Evolutionary conservation across 2,888 invertebrate genomes (phyloP), one percentile per base, ranked within the genome.

Genomic region (Bedellia somnulentella): DNA sequence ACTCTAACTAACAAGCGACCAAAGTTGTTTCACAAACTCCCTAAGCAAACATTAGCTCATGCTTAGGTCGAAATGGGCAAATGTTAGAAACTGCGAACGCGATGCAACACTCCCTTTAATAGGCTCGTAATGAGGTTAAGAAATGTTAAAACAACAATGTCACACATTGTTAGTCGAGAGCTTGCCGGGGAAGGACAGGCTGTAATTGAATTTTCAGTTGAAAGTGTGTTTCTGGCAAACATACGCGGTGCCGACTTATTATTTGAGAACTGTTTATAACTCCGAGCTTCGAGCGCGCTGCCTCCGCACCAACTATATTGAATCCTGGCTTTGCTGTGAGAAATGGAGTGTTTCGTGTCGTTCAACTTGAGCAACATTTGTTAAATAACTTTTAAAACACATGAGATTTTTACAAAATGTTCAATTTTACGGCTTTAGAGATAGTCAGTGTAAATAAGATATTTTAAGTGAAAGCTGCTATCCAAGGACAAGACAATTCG

Each of bases 201-300:
- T 50, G 47, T 63, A 64, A 63, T 62, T 61, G 57, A 60, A 56
- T 64, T 70, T 64, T 52, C 53, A 53, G 55, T 53, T 49, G 52
- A 57, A 61, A 60, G 23, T 57, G 57, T 49, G 58, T 58, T 56
- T 58, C 9, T 49, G 42, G 50, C 47, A 57, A 59, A 59, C 53
- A 59, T 10, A 27, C 11, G 42, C 35, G 42, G 41, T 36, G 14
- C 15, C 22, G 22, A 22, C 21, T 29, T 29, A 29, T 22, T 29
- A 29, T 29, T 29, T 14, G 22, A 22, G 21, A 15, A 29, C 13
- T 26, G 14, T 26, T 26, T 29, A 22, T 22, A 29, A 14, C 21
- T 29, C 22, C 8, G 4, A 22, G 9, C n/a, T 25, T 25, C n/a
- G n/a, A n/a, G n/a, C n/a, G n/a, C n/a, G n/a, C n/a, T n/a, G n/a